A percentile compares a stretch with the other conserved stretches of the same genome.
Conservation (phyloP, 2,113 vertebrate genomes). For the Spermophilus dauricus region DNA sequence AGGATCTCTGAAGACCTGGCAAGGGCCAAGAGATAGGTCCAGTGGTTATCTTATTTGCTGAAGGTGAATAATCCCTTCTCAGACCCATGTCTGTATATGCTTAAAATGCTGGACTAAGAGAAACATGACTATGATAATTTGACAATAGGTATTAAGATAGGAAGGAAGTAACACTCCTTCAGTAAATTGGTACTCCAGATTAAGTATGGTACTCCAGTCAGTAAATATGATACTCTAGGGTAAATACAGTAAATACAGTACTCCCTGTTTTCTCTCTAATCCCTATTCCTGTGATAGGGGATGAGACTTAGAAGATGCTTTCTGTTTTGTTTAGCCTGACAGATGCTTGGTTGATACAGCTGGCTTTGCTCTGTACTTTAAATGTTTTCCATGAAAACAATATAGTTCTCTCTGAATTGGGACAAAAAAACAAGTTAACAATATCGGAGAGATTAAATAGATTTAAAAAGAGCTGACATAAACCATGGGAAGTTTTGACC, state of each 20-base stretch:
- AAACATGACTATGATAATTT: not conserved
- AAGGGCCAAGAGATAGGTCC: not conserved
- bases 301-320: not conserved
- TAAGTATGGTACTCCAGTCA: too few relatives aligned
- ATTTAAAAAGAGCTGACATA: slow-evolving; percentile 47
- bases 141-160: not conserved
- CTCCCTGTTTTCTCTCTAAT: slow-evolving; percentile 1
- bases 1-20: not conserved
- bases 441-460: slow-evolving; percentile 59
- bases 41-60: not conserved
- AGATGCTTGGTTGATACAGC: slow-evolving; percentile 58
- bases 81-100: not conserved
- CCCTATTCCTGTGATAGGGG: not conserved
- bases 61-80: not conserved
- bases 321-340: slow-evolving; percentile 24
- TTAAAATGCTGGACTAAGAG: not conserved
- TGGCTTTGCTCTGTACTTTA: slow-evolving; percentile 45
- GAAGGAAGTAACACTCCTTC: not conserved
- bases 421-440: slow-evolving; percentile 58
- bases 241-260: too few relatives aligned
- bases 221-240: too few relatives aligned
- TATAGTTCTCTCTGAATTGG: slow-evolving; percentile 33
- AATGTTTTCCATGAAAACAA: slow-evolving; percentile 71
- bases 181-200: not conserved
- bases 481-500: not conserved